Percentiles rank a stretch among this genome's conserved stretches.
These are phyloP conservation scores for Glaucomys volans DNA, from an alignment of 2,113 vertebrate genomes.

Conservation along the genomic window DNA sequence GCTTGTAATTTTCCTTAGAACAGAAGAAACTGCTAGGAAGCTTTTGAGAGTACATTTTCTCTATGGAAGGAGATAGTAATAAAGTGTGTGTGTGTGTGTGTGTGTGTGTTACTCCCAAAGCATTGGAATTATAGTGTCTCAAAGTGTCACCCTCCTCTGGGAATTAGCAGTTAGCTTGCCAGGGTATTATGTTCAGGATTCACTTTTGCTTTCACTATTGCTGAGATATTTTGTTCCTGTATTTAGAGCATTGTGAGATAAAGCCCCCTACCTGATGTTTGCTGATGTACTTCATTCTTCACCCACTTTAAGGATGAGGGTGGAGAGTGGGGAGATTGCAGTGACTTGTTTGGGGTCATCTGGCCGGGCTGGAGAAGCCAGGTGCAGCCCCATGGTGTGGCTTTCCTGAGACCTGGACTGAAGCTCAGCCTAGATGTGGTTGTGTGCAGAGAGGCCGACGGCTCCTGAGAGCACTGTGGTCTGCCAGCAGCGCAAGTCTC, in stretches of 20 bases:
- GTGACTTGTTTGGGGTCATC: not conserved
- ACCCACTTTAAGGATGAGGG: not conserved
- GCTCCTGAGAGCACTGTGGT: not conserved
- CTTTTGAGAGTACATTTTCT: not conserved
- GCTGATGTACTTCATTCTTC: not conserved
- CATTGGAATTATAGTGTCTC: not conserved
- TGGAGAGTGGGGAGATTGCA: not conserved
- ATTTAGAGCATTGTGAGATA: not conserved
- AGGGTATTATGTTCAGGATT: not conserved
- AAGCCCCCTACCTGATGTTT: not conserved
- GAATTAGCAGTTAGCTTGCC: not conserved
- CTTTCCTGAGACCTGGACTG: not conserved
- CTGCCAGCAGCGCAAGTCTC: not conserved
- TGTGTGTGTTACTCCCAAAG: not conserved
- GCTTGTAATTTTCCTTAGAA: not conserved
- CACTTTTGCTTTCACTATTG: not conserved
- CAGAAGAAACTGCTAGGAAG: not conserved
- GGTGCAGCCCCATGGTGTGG: rapidly evolving
- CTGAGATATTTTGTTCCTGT: not conserved
- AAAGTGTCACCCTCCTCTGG: not conserved
- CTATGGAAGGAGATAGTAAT: not conserved
- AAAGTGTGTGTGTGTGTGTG: not conserved
- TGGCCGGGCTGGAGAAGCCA: not conserved
- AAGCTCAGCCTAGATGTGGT: not conserved
- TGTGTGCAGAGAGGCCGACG: not conserved